Base-by-base conservation (phyloP, 1,140 invertebrate genomes). In the Zelostemma sp. region DNA sequence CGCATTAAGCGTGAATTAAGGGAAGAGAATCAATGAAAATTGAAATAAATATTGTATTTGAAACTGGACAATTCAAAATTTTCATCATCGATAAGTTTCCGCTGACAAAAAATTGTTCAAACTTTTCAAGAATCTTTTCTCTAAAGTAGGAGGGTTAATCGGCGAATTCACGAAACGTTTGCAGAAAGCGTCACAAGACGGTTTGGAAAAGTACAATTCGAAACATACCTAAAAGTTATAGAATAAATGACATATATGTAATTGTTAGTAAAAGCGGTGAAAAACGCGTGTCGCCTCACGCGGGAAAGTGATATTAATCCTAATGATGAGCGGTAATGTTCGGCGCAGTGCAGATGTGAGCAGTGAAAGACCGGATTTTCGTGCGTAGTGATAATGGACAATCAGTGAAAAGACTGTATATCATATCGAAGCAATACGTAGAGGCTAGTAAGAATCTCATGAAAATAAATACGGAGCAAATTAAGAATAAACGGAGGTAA, bases 361-460 rank as follows among this genome's bases (percentile, higher is more conserved):
- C 54, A 70, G 59, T 74, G 63, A 49, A 68, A 47, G 31, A 55
- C 62, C 62, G 62, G 64, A 61, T 46, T 66, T 66, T 53, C 66
- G 40, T 60, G 54, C 62, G 77, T 83, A 83, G 83, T 83, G 82
- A 85, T 85, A 83, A 82, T 77, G 84, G 84, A 85, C 84, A 85
- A 85, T 85, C 84, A 85, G 82, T 85, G 82, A 85, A 81, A 83
- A 85, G 84, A 85, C 84, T 85, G 84, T 85, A 83, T 84, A 82
- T 80, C 77, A 83, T 83, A 80, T 76, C 72, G 68, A 85, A 84
- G 82, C 81, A 84, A 85, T 85, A 85, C 61, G 68, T 79, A 80
- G 76, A 50, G 49, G 68, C 56, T 79, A 79, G 77, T 72, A 71
- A 68, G 73, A 69, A 69, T 73, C 69, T 58, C 51, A 45, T 35